Conservation (phyloP, 2,797 vertebrate genomes). For the Gymnopithys bicolor region DNA sequence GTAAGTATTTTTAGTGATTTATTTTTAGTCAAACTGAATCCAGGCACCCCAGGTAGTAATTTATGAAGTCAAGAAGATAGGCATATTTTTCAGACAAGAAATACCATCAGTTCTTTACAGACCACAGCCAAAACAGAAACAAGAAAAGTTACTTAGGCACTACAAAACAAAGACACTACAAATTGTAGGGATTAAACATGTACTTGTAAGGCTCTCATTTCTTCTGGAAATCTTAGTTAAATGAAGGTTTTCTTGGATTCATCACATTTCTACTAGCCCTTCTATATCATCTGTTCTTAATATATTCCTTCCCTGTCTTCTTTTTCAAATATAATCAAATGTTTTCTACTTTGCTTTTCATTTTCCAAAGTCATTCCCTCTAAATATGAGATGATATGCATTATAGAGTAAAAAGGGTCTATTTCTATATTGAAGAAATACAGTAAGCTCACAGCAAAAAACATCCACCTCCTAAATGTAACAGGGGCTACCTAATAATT, state of each 20-base stretch:
- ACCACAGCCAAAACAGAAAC: constrained; percentile 46
- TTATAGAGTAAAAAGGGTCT: not conserved
- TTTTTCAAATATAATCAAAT: not conserved
- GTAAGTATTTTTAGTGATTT: constrained; percentile 44
- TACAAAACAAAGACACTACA: not conserved
- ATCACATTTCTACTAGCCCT: not conserved
- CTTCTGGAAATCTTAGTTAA: not conserved
- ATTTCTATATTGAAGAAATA: not conserved
- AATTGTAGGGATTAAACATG: not conserved
- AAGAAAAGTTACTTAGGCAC: constrained; percentile 24
- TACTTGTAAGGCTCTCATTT: not conserved
- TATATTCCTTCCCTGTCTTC: not conserved
- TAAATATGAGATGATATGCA: not conserved
- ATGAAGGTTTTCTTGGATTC: not conserved
- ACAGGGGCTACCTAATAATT: not conserved
- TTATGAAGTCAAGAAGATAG: constrained; percentile 52
- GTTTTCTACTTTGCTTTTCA: not conserved
- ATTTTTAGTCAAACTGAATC: constrained; percentile 56
- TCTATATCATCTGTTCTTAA: not conserved
- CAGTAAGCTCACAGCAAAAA: not conserved
- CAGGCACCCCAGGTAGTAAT: constrained; percentile 53
- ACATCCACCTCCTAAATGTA: not conserved
- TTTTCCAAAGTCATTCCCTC: not conserved
- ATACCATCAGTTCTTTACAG: constrained; percentile 11
- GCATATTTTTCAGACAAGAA: constrained; percentile 40